Base-by-base conservation (phyloP, 2,888 invertebrate species). In the Chirona hameri region DNA sequence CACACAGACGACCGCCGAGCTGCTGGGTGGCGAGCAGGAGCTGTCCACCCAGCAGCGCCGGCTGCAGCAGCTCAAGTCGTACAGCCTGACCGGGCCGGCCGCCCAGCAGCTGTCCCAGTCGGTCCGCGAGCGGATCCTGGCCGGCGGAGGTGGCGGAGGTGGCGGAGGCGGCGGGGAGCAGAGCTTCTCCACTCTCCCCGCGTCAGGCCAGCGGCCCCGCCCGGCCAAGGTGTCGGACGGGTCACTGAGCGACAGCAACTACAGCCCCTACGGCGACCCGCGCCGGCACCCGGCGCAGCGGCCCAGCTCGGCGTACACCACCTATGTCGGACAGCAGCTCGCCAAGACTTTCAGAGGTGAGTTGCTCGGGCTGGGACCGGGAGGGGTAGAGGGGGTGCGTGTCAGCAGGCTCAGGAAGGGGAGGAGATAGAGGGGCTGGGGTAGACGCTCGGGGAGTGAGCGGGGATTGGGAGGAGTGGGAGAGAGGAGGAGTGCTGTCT, bases 61-160 rank as follows among this genome's bases (percentile, higher is more conserved):
- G 21, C 31, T 39, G 39, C 76, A 76, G 39, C 76, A 76, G 39
- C 76, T 93, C 86, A 95, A 95, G 87, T 95, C 95, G 82, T 94
- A 93, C 88, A 95, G 95, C 3, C 88, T 95, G 85, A 95, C 94
- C 9, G 95, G 95, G 29, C 93, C 95, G 48, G 93, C 94, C 24
- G 95, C 95, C 10, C 93, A 93, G 82, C 95, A 96, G 88, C 89
- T 96, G 81, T 95, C 95, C 29, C 95, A 95, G 85, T 95, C 94
- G 80, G 95, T 96, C 2, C 90, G 95, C 15, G 95, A 96, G 87
- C 90, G 95, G 82, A 90, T 95, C 81, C 91, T 93, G 88, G 92
- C 94, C 84, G 81, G 83, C 81, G 83, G 79, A n/a, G n/a, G n/a
- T n/a, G n/a, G n/a, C n/a, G n/a, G n/a, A n/a, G n/a, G n/a, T n/a